phyloP scores from a whole-genome alignment of 2,113 vertebrate species.

The Tichodroma muraria region DNA sequence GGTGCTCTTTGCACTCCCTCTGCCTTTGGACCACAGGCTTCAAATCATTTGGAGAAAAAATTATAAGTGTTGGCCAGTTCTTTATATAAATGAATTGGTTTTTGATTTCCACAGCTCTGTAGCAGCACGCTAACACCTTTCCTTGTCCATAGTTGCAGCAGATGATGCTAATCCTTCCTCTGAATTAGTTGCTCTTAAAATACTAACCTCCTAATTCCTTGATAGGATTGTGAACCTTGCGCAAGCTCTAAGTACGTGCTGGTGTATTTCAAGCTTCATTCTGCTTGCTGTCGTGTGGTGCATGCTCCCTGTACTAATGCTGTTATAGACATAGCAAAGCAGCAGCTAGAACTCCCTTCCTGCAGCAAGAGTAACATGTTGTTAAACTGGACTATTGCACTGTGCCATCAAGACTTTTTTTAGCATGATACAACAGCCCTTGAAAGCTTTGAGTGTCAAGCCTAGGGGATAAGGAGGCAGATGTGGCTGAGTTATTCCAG shows the following conservation, averaged over 20 bases:
- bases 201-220: conserved; percentile 50
- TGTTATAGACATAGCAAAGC: not conserved
- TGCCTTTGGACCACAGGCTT: not conserved
- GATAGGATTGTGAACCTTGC: not conserved
- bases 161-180: conserved; percentile 8
- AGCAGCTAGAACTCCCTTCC: not conserved
- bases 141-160: not conserved
- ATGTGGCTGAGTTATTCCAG: not conserved
- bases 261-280: not conserved
- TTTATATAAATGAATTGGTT: conserved; percentile 73
- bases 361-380: not conserved
- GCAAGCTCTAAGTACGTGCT: not conserved
- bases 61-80: conserved; percentile 4
- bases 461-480: not conserved
- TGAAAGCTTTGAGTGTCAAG: not conserved
- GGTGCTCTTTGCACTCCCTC: not conserved
- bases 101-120: conserved; percentile 42
- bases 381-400: not conserved
- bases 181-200: conserved; percentile 17
- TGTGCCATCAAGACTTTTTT: not conserved
- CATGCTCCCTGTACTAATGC: not conserved
- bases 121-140: conserved; percentile 30
- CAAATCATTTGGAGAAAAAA: not conserved
- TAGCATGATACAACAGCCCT: not conserved
- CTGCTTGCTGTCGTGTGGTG: not conserved